Evolutionary conservation across 1,140 invertebrate species (phyloP), one percentile per base, ranked within the genome.

Genomic region (Atta texana): DNA sequence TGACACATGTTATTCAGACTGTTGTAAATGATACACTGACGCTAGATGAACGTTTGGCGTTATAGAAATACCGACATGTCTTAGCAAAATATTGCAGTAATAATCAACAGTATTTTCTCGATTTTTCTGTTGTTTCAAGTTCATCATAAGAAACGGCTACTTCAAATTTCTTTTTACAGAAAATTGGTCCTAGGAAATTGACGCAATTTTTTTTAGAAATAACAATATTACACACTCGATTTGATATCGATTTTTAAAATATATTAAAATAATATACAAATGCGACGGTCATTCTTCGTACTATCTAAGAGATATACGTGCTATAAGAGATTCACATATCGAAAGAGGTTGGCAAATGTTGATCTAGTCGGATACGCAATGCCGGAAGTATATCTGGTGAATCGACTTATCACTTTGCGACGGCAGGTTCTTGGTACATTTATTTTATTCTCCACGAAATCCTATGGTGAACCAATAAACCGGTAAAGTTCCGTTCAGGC

Each of bases 381-480:
- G 51, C 10, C 6, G 51, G 21, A 57, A 57, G 16, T 66, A n/a
- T 59, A 34, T 75, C 80, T 51, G 18, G 14, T 34, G 14, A n/a
- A 21, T 49, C 39, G 80, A 75, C 69, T 63, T 84, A 84, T 84
- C 71, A 61, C 57, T 63, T 84, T 14, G 69, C 44, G 8, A 84
- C 55, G 34, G 39, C 7, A 24, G 24, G 7, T 61, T 18, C 12
- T n/a, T 14, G 34, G 24, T 84, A 61, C 80, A 61, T 75, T 78
- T 89, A 82, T 55, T 74, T 90, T 84, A 75, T 84, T 49, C 64
- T 51, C 0, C 16, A 44, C 28, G 18, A 49, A 88, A 66, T 88
- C 31, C 53, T 16, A 28, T 44, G 59, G 14, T n/a, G 75, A 51
- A 71, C 34, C 77, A 89, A 90, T 90, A 87, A 85, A 89, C 74